phyloP scores from a whole-genome alignment of 2,888 invertebrate species.

The Meteorus cinctellus region DNA sequence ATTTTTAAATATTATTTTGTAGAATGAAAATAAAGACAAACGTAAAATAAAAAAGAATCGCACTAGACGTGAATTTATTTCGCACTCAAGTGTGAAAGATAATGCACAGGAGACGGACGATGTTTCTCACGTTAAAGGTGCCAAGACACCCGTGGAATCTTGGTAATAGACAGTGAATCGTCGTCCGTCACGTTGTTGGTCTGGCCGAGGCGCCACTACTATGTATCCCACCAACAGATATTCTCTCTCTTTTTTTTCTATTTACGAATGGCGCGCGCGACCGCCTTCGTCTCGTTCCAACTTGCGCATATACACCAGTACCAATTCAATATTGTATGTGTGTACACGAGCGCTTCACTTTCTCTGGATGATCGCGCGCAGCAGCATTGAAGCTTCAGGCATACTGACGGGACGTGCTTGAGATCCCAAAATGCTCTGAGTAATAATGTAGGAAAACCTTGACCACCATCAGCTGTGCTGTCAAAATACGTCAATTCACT shows the following conservation, averaged over 20 bases:
- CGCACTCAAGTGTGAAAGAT: constrained; percentile 34
- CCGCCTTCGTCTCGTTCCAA: constrained; percentile 25
- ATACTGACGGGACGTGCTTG: background rate
- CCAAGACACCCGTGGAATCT: constrained; percentile 39
- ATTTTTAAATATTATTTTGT: background rate
- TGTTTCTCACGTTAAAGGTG: constrained; percentile 27
- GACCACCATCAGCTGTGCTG: background rate
- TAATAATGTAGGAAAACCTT: constrained; percentile 4
- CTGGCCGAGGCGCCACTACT: constrained; percentile 28
- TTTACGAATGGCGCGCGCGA: constrained; percentile 16
- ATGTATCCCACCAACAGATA: constrained; percentile 7
- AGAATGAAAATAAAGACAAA: background rate
- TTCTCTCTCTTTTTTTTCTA: constrained; percentile 18
- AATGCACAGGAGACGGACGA: constrained; percentile 22
- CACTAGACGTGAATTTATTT: background rate
- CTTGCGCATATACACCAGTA: background rate
- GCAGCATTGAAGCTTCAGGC: background rate
- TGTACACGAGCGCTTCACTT: constrained; percentile 9
- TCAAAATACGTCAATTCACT: background rate
- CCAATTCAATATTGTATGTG: background rate
- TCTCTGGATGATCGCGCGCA: constrained; percentile 8
- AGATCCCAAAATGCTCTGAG: constrained; percentile 7
- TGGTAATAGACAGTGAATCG: constrained; percentile 41
- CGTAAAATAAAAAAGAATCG: background rate
- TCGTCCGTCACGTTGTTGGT: constrained; percentile 40